Percentiles rank a stretch among this genome's conserved stretches.
phyloP scores from a whole-genome alignment of 2,113 vertebrate genomes.

The Brachirus orientalis region DNA sequence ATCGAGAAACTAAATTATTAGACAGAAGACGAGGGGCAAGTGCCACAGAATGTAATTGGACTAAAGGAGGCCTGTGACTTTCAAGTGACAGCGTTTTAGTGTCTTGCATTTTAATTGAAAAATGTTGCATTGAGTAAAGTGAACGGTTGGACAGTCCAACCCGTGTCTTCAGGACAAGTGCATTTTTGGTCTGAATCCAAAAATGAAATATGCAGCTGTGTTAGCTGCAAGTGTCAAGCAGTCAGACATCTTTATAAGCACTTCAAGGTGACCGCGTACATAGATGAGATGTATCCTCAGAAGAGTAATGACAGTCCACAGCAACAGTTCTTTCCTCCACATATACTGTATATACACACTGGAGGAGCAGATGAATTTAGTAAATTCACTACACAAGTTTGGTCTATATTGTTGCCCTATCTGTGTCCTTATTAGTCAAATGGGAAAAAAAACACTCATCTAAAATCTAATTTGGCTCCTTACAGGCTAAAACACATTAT shows the following conservation, averaged over 20 bases:
- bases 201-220: slow-evolving; percentile 2
- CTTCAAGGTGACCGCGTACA: slow-evolving; percentile 5
- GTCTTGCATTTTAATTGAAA: slow-evolving; percentile 28
- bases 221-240: neutral
- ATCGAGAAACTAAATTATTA: slow-evolving; percentile 34
- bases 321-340: no score
- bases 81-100: slow-evolving; percentile 42
- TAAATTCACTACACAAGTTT: no score
- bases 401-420: no score
- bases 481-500: no score
- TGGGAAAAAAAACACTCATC: no score
- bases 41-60: slow-evolving; percentile 43
- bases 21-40: slow-evolving; percentile 35
- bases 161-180: neutral
- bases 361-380: neutral
- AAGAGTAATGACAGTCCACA: neutral
- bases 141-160: slow-evolving; percentile 19
- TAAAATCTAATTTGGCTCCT: no score
- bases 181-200: slow-evolving; percentile 42
- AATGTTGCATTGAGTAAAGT: slow-evolving; percentile 30
- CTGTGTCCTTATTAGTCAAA: no score
- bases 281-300: slow-evolving; percentile 9
- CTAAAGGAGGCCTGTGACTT: slow-evolving; percentile 42
- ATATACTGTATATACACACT: neutral
- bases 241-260: slow-evolving; percentile 18